Conservation (phyloP, 2,113 vertebrate genomes). For the Syngnathus typhle region DNA sequence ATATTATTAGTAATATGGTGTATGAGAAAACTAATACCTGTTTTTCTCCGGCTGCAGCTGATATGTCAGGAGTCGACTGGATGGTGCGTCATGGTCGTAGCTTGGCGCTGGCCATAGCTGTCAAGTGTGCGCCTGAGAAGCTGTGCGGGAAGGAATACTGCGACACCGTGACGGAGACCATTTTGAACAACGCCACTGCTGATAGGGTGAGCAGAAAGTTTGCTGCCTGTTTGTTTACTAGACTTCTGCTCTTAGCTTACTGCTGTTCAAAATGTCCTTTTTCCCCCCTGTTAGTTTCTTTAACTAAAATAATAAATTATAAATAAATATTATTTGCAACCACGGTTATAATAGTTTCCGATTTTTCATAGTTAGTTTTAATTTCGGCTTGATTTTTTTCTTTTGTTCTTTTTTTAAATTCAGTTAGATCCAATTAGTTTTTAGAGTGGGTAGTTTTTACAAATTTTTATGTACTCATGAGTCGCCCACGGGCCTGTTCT, state of each 20-base stretch:
- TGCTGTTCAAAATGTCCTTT: background rate
- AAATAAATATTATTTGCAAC: background rate
- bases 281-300: background rate
- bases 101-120: slow-evolving; percentile 84
- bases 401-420: too few species aligned
- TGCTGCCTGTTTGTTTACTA: background rate
- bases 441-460: too few species aligned
- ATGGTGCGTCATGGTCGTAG: slow-evolving; percentile 96
- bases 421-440: too few species aligned
- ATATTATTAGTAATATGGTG: background rate
- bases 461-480: too few species aligned
- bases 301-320: too few species aligned
- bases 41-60: slow-evolving; percentile 65
- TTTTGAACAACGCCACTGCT: slow-evolving; percentile 80
- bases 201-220: slow-evolving; percentile 80
- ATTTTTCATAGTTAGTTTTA: too few species aligned
- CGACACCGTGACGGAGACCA: slow-evolving; percentile 75
- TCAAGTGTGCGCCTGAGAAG: slow-evolving; percentile 77
- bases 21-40: background rate
- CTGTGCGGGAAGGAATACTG: slow-evolving; percentile 81
- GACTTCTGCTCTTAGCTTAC: background rate
- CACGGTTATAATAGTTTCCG: background rate
- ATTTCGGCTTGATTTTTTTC: too few species aligned
- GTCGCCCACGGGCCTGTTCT: too few species aligned
- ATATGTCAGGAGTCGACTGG: slow-evolving; percentile 94